Base-by-base conservation (phyloP, 37 sponge, comb jelly and placozoan genomes). In the Halichondria panicea region DNA sequence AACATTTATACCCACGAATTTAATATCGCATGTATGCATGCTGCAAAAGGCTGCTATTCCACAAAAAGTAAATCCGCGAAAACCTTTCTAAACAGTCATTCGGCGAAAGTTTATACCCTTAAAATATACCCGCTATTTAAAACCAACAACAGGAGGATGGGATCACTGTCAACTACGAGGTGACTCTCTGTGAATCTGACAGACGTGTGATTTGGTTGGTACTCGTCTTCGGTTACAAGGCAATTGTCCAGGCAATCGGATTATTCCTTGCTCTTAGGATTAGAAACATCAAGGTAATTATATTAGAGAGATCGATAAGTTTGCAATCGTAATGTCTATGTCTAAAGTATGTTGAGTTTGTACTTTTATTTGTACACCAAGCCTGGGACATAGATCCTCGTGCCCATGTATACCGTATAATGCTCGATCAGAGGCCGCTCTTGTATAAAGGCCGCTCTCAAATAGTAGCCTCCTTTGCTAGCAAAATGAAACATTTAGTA, bases 231-330 rank as follows among this genome's bases (percentile, higher is more conserved):
- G 85, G 85, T 6, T 85, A 77, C 43, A 85, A 77, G 56, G 70
- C 50, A 1, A 24, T 85, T 41, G 38, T 85, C 28, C 85, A 85
- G 43, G 72, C 60, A 22, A 71, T 66, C 41, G 85, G 78, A 5
- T 56, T 85, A 7, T 71, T 71, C 55, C 78, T 85, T 0, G 85
- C 85, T 24, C 78, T 77, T 40, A 71, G 63, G 39, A 85, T 77
- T 55, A 70, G 85, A 54, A 77, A 73, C 25, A 75, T 82, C 13
- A 82, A 73, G 50, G 72, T 81, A 50, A 15, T 7, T 46, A 28
- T 7, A 13, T 19, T 34, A 19, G 1, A 37, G 33, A 2, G 15
- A 38, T 4, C 36, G 4, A 34, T 63, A 4, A 25, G 60, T 8
- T 7, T 58, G 60, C n/a, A 22, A 22, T 24, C 27, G n/a, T n/a